A percentile compares a stretch with the other conserved stretches of the same genome.
phyloP scores from a whole-genome alignment of 2,888 invertebrate genomes.

The Xylocampa areola region DNA sequence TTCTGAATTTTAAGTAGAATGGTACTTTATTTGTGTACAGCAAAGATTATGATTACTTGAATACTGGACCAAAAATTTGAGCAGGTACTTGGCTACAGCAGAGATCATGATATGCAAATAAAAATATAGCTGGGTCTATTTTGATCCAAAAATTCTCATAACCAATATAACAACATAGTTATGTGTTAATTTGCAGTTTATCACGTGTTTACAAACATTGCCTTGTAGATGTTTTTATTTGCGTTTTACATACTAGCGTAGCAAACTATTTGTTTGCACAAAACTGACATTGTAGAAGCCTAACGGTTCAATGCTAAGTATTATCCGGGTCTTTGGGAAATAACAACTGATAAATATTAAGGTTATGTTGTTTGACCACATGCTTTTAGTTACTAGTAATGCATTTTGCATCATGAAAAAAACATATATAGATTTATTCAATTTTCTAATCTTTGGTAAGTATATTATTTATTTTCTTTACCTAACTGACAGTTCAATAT shows the following conservation, averaged over 20 bases:
- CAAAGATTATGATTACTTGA: too few species aligned
- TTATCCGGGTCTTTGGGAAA: slow-evolving; percentile 30
- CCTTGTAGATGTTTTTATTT: slow-evolving; percentile 68
- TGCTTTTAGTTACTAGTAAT: not conserved
- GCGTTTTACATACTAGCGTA: slow-evolving; percentile 61
- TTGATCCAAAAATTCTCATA: slow-evolving; percentile 9
- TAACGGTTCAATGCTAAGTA: slow-evolving; percentile 55
- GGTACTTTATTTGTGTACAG: too few species aligned
- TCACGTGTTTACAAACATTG: slow-evolving; percentile 54
- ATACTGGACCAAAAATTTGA: too few species aligned
- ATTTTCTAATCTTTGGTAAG: too few species aligned
- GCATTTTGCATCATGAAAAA: too few species aligned
- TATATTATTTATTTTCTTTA: too few species aligned
- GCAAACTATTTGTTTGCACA: slow-evolving; percentile 56
- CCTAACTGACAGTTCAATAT: too few species aligned
- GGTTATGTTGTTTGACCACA: slow-evolving; percentile 21
- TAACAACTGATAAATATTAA: slow-evolving; percentile 20
- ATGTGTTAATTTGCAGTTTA: slow-evolving; percentile 43
- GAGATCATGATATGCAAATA: too few species aligned
- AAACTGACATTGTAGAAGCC: slow-evolving; percentile 66
- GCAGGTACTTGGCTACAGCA: too few species aligned
- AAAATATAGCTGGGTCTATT: slow-evolving; percentile 7
- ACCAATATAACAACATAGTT: too few species aligned
- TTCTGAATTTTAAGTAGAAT: too few species aligned
- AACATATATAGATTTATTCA: too few species aligned